phyloP scores from a whole-genome alignment of 2,797 vertebrate genomes.

The Schizothorax lantsangensis region DNA sequence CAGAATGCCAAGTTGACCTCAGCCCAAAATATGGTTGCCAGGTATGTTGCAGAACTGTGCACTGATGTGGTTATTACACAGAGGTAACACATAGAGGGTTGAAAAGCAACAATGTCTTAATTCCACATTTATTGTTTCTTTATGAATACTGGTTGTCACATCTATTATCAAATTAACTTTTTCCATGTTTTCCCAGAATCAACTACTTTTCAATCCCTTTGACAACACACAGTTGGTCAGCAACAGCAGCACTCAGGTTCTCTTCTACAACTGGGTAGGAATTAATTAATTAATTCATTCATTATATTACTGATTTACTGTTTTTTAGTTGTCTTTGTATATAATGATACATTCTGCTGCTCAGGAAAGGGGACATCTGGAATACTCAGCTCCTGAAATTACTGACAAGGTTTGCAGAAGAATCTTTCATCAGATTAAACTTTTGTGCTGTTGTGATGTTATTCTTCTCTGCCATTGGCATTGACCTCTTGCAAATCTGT shows the following conservation, averaged over 20 bases:
- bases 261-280: constrained; percentile 51
- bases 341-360: neutral
- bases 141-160: neutral
- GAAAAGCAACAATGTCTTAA: neutral
- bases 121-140: neutral
- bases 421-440: neutral
- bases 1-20: constrained; percentile 78
- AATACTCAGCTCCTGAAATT: constrained; percentile 64
- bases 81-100: neutral
- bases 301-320: neutral
- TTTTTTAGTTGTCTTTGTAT: neutral
- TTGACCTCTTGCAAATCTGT: constrained; percentile 35
- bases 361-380: constrained; percentile 61
- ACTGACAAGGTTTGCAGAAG: constrained; percentile 68
- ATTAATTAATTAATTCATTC: neutral
- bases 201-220: constrained; percentile 84
- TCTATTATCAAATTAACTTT: constrained; percentile 9
- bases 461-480: constrained; percentile 1
- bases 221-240: constrained; percentile 86
- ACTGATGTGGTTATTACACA: constrained; percentile 10
- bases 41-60: constrained; percentile 72
- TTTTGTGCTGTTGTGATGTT: constrained; percentile 8
- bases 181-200: constrained; percentile 73
- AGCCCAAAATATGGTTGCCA: constrained; percentile 79
- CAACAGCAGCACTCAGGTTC: constrained; percentile 73